Conservation (phyloP, 2,797 vertebrate species). For the Xenentodon cancila region DNA sequence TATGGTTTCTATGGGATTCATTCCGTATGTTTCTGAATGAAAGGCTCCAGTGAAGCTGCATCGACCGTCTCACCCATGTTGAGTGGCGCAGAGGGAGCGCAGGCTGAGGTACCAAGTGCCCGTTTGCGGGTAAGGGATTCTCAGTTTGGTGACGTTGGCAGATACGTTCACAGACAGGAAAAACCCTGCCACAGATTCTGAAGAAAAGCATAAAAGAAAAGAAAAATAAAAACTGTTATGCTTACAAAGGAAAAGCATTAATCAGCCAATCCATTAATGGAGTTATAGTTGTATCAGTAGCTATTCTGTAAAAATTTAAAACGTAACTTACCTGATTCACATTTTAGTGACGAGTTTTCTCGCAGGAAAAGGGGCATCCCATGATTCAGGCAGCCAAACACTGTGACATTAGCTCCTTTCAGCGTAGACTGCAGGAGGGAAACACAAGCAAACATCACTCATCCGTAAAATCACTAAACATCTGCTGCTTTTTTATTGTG, state of each 20-base stretch:
- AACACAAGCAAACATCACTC: conserved; percentile 53
- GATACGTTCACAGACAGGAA: conserved; percentile 88
- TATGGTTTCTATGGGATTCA: neutral
- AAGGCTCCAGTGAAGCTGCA: neutral
- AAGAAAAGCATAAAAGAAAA: conserved; percentile 9
- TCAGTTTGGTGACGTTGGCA: conserved; percentile 87
- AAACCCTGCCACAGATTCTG: conserved; percentile 91
- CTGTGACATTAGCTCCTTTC: conserved; percentile 90
- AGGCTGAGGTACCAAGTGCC: conserved; percentile 97
- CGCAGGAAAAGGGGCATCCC: conserved; percentile 90
- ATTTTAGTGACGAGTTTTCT: conserved; percentile 88
- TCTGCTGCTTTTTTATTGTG: conserved; percentile 45
- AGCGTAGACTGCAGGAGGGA: conserved; percentile 82
- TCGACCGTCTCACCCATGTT: conserved; percentile 84
- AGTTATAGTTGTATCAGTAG: neutral
- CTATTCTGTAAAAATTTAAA: neutral
- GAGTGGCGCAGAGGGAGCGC: conserved; percentile 87
- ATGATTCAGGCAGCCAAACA: conserved; percentile 94
- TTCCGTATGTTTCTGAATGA: neutral
- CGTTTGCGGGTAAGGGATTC: conserved; percentile 95
- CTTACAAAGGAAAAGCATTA: too few species aligned
- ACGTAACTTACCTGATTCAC: conserved; percentile 88
- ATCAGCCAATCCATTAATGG: too few species aligned
- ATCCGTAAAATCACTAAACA: conserved; percentile 50
- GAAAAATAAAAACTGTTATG: neutral